phyloP scores from a whole-genome alignment of 2,888 invertebrate genomes.

The Emmelina monodactyla region DNA sequence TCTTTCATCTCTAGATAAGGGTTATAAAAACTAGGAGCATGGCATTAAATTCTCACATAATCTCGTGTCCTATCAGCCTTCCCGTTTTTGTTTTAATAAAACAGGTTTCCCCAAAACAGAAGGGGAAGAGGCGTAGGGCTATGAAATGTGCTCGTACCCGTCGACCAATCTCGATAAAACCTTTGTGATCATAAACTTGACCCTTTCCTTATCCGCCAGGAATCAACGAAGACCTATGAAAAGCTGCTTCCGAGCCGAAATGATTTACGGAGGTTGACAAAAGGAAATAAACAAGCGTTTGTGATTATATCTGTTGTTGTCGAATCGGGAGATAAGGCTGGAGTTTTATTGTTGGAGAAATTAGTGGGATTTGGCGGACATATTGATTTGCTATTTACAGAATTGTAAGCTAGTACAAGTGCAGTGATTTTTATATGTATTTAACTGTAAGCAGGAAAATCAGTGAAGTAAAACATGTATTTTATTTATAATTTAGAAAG shows the following conservation, averaged over 20 bases:
- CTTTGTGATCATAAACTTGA: conserved; percentile 51
- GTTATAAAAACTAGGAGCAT: conserved; percentile 22
- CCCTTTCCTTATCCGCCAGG: conserved; percentile 42
- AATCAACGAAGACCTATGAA: conserved; percentile 34
- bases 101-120: conserved; percentile 43
- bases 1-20: not conserved
- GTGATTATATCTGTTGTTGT: too few species aligned
- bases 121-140: conserved; percentile 39
- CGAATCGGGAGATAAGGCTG: too few species aligned
- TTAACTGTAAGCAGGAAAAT: too few species aligned
- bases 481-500: too few species aligned
- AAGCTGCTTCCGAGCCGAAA: conserved; percentile 4
- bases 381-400: too few species aligned
- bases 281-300: too few species aligned
- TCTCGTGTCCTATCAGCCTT: conserved; percentile 30
- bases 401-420: too few species aligned
- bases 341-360: too few species aligned
- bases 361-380: too few species aligned
- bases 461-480: too few species aligned
- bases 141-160: conserved; percentile 31
- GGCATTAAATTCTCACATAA: conserved; percentile 45
- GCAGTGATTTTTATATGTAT: too few species aligned
- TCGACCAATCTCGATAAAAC: conserved; percentile 55
- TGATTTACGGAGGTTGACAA: not conserved
- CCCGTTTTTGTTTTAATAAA: conserved; percentile 45